Evolutionary conservation across 2,113 vertebrate species (phyloP), one percentile per base, ranked within the genome.

Genomic region (Polypterus senegalus): DNA sequence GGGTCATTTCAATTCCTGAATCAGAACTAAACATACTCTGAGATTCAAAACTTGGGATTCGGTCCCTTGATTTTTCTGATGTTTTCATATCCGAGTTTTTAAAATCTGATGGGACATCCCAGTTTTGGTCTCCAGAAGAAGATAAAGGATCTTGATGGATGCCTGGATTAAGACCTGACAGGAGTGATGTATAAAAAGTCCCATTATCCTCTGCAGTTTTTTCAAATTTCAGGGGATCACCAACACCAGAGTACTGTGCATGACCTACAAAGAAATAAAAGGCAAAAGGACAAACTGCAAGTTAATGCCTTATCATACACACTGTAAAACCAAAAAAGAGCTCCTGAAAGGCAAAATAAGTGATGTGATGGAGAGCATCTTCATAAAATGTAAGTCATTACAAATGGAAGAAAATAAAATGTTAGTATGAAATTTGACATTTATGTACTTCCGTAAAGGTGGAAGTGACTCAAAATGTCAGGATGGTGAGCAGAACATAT

Each of bases 161-260:
- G 8, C 81, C 67, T 70, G 82, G 85, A 78, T 73, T 77, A 74
- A 89, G 79, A 1, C 86, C 81, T 0, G 93, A 96, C 72, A 91
- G 86, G 73, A 98, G 84, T 47, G 92, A 92, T 1, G 93, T 97
- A 73, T 98, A 98, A 69, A 94, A 87, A 3, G 90, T 84, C 60
- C 78, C 86, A 48, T 88, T 87, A 0, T 80, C 84, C 3, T 80
- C 86, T 0, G 86, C 78, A 2, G 82, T 74, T 64, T 86, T 77
- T 69, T 71, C 73, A 57, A 88, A 83, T 58, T 74, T 77, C 48
- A 74, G 57, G 0, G 61, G 74, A 62, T 83, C 77, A 3, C 66
- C 73, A 58, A 72, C 61, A n/a, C 64, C 65, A 0, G 77, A 72
- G 0, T 69, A 63, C 61, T 80, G 79, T 43, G 77, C 65, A 59